Conservation (phyloP, 2,113 vertebrate species). For the Marmota flaviventris region DNA sequence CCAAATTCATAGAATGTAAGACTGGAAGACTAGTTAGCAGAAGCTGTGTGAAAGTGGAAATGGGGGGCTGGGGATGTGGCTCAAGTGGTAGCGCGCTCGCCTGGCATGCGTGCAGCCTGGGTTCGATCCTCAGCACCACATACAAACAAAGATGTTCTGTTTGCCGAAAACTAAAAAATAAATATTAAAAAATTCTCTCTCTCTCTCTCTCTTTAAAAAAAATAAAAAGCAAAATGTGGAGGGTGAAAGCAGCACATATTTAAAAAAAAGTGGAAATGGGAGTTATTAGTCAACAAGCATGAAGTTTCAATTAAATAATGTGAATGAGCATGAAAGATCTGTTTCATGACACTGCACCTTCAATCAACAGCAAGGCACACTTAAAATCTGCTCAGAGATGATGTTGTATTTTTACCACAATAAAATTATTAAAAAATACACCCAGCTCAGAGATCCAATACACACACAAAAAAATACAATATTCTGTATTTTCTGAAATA, state of each 20-base stretch:
- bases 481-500: not conserved
- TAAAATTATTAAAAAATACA: not conserved
- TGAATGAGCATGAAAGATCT: not conserved
- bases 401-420: not conserved
- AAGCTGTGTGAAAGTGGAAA: not conserved
- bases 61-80: too few relatives aligned
- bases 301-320: not conserved
- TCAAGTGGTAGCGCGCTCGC: too few relatives aligned
- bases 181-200: too few relatives aligned
- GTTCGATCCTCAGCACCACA: too few relatives aligned
- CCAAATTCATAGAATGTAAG: not conserved
- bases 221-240: too few relatives aligned
- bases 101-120: too few relatives aligned
- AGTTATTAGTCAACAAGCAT: not conserved
- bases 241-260: too few relatives aligned
- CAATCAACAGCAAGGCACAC: not conserved
- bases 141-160: too few relatives aligned
- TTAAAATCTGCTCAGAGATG: not conserved
- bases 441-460: not conserved
- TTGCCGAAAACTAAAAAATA: too few relatives aligned
- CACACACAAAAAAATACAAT: too few relatives aligned
- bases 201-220: too few relatives aligned
- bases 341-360: not conserved
- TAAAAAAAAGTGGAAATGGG: not conserved
- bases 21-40: not conserved